Evolutionary conservation across 2,888 invertebrate genomes (phyloP).

Genomic region (Hirudinaria manillensis): DNA sequence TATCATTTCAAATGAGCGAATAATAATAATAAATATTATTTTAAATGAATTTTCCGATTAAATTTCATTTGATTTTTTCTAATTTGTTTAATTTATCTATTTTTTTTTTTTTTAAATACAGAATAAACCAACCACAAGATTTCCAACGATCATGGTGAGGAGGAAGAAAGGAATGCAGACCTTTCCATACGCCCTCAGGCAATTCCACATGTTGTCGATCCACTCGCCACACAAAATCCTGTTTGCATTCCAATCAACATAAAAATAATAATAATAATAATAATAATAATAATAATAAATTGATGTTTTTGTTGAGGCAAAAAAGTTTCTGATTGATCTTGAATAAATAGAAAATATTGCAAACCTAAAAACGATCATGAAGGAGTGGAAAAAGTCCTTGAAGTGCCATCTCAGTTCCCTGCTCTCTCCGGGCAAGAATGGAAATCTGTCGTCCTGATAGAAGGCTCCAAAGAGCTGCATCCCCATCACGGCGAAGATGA

Average conservation of each 20-base stretch:
- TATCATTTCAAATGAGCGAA: no score
- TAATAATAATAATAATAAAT: no score
- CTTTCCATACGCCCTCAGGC: slow-evolving; percentile 81
- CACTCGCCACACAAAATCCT: slow-evolving; percentile 87
- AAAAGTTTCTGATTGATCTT: not conserved
- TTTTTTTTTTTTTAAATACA: no score
- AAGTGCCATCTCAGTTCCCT: slow-evolving; percentile 93
- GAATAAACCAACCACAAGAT: slow-evolving; percentile 81
- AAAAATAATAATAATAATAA: not conserved
- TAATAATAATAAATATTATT: no score
- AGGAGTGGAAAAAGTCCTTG: slow-evolving; percentile 95
- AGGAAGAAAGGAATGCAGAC: slow-evolving; percentile 96
- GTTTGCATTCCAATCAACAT: not conserved
- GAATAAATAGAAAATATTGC: not conserved
- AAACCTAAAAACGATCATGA: slow-evolving; percentile 91
- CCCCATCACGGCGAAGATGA: slow-evolving; percentile 99
- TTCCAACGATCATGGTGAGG: slow-evolving; percentile 95
- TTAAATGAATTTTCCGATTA: no score
- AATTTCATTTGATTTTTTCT: no score
- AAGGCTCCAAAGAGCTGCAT: slow-evolving; percentile 87
- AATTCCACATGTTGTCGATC: slow-evolving; percentile 99
- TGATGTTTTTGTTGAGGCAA: no score
- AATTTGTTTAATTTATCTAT: no score
- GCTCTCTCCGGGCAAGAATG: slow-evolving; percentile 45
- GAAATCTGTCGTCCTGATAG: slow-evolving; percentile 64